Evolutionary conservation across 2,888 invertebrate species (phyloP).

Genomic region (Epistrophella euchroma): DNA sequence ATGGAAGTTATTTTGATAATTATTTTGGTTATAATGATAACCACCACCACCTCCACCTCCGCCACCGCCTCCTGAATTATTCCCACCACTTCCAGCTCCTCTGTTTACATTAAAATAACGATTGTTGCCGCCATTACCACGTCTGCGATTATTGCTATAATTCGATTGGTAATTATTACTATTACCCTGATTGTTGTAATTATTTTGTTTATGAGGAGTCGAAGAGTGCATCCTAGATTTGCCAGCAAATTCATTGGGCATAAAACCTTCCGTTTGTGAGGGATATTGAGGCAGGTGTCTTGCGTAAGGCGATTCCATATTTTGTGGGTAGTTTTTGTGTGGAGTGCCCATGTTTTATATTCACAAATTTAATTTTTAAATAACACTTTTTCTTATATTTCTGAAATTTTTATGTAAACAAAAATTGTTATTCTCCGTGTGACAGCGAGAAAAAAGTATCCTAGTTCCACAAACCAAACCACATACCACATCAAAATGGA

Average conservation of each 20-base stretch:
- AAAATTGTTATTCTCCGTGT: conserved; percentile 1
- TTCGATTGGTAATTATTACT: conserved; percentile 55
- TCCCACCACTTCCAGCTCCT: conserved; percentile 23
- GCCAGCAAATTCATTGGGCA: conserved; percentile 79
- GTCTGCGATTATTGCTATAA: conserved; percentile 36
- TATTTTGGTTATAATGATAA: neutral
- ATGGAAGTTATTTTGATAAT: conserved; percentile 21
- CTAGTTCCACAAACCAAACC: conserved; percentile 1
- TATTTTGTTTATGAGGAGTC: conserved; percentile 67
- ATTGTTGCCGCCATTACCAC: conserved; percentile 65
- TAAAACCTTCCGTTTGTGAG: conserved; percentile 80
- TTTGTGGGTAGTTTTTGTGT: conserved; percentile 76
- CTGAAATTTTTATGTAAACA: conserved; percentile 15
- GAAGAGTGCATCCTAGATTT: conserved; percentile 39
- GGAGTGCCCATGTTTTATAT: conserved; percentile 78
- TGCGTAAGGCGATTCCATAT: conserved; percentile 78
- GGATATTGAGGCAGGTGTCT: conserved; percentile 79
- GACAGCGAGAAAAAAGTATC: conserved; percentile 17
- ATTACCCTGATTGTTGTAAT: conserved; percentile 44
- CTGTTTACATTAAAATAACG: conserved; percentile 58
- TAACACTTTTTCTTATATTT: neutral
- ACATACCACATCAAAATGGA: neutral
- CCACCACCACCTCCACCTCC: conserved; percentile 14
- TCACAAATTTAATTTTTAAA: neutral
- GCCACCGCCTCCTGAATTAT: conserved; percentile 26